These are phyloP conservation scores for Micropoecilia bifurca DNA, from an alignment of 2,797 vertebrate genomes.

Conservation along the genomic window DNA sequence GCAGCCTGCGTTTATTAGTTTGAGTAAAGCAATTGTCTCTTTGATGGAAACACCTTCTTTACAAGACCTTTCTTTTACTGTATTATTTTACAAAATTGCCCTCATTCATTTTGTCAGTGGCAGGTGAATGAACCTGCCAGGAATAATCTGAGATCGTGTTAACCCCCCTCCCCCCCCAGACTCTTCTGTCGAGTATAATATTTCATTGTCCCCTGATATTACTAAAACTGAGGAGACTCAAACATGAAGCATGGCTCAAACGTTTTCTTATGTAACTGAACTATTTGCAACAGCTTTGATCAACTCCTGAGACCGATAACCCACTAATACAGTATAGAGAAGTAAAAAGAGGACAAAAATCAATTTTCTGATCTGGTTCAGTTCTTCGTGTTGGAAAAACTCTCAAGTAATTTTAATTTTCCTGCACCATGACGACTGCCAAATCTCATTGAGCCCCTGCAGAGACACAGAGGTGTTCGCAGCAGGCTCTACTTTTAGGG, in stretches of 20 bases:
- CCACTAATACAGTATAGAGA: slow-evolving; percentile 82
- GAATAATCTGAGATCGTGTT: slow-evolving; percentile 87
- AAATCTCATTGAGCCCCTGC: slow-evolving; percentile 40
- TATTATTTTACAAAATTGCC: slow-evolving; percentile 95
- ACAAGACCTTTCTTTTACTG: slow-evolving; percentile 78
- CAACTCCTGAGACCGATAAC: slow-evolving; percentile 87
- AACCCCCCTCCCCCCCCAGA: slow-evolving; percentile 59
- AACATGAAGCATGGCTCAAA: slow-evolving; percentile 86
- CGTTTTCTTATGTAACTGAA: slow-evolving; percentile 93
- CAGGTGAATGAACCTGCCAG: slow-evolving; percentile 91
- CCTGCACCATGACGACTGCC: slow-evolving; percentile 48
- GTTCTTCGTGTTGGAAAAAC: slow-evolving; percentile 71
- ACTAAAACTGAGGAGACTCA: slow-evolving; percentile 86
- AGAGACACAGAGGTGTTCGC: slow-evolving; percentile 28
- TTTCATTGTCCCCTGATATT: slow-evolving; percentile 82
- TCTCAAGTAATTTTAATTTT: slow-evolving; percentile 49
- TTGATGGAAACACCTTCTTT: slow-evolving; percentile 80
- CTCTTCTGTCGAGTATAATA: slow-evolving; percentile 79
- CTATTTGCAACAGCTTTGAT: slow-evolving; percentile 90
- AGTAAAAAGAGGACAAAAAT: slow-evolving; percentile 81
- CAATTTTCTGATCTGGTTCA: slow-evolving; percentile 82
- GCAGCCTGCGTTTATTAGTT: slow-evolving; percentile 80
- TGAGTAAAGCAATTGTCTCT: slow-evolving; percentile 79
- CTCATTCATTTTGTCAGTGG: slow-evolving; percentile 91
- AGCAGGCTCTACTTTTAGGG: slow-evolving; percentile 23